Percentiles rank a stretch among this genome's conserved stretches.
These are phyloP conservation scores for Caenorhabditis uteleia DNA, from an alignment of 2,888 invertebrate species.

Conservation along the genomic window DNA sequence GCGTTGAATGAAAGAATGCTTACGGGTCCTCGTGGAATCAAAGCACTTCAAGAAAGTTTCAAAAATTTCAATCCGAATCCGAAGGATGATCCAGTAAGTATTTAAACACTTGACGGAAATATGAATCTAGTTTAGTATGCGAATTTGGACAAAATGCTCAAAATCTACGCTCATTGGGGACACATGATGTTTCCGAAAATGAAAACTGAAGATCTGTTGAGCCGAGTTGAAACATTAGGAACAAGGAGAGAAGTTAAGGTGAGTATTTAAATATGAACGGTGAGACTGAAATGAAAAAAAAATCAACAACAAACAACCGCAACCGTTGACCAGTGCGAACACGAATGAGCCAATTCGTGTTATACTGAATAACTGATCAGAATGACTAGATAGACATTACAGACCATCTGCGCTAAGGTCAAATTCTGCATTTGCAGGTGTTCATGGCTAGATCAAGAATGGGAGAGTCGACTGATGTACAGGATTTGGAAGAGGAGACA, in stretches of 20 bases:
- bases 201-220: conserved; percentile 50
- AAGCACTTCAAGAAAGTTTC: conserved; percentile 32
- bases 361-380: no score
- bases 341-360: no score
- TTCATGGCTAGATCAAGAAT: conserved; percentile 9
- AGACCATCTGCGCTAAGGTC: no score
- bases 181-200: conserved; percentile 47
- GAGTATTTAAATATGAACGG: conserved; percentile 15
- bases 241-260: conserved; percentile 39
- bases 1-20: conserved; percentile 41
- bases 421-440: no score
- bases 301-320: background rate
- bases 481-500: conserved; percentile 4
- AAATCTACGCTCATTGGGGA: conserved; percentile 50
- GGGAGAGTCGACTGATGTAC: conserved; percentile 4
- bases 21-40: conserved; percentile 39
- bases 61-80: conserved; percentile 39
- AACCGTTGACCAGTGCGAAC: no score
- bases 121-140: conserved; percentile 32
- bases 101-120: no score
- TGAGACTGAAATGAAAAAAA: background rate
- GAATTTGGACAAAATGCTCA: conserved; percentile 41
- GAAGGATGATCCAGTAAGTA: conserved; percentile 45
- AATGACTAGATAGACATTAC: no score
- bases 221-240: conserved; percentile 48